A percentile compares a stretch with the other conserved stretches of the same genome.
These are phyloP conservation scores for Tolypeutes matacus DNA, from an alignment of 2,797 vertebrate genomes.

Conservation along the genomic window DNA sequence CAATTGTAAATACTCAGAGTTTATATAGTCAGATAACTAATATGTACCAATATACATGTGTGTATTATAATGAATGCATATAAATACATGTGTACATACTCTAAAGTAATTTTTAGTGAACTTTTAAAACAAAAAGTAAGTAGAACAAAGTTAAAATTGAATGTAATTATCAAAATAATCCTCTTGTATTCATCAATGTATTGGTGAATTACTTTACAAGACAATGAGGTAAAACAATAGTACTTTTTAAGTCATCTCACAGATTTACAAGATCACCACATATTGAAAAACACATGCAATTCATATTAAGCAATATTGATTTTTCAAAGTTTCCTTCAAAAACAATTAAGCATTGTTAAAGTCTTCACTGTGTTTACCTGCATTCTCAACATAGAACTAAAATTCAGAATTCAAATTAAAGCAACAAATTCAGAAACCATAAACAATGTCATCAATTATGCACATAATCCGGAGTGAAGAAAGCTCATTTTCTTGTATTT, in stretches of 20 bases:
- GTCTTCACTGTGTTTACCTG: neutral
- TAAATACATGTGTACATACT: neutral
- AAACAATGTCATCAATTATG: neutral
- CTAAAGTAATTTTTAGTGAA: neutral
- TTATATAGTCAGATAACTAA: neutral
- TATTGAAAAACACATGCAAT: conserved; percentile 53
- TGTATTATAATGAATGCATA: neutral
- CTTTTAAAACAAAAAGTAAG: neutral
- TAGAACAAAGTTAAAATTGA: neutral
- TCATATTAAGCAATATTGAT: neutral
- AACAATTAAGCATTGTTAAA: conserved; percentile 50
- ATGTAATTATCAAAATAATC: conserved; percentile 34
- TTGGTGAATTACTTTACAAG: conserved; percentile 27
- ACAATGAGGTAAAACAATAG: neutral
- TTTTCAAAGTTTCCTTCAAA: conserved; percentile 38
- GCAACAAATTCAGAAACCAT: conserved; percentile 14
- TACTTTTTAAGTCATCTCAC: conserved; percentile 57
- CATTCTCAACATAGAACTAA: conserved; percentile 10
- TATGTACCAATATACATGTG: neutral
- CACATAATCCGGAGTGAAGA: neutral
- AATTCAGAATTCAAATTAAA: neutral
- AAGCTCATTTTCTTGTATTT: neutral
- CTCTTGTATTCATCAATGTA: conserved; percentile 26
- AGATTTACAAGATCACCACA: conserved; percentile 15
- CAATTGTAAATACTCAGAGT: neutral